These are phyloP conservation scores for Cephalophus harveyi DNA, from an alignment of 2,113 vertebrate species.

Conservation along the genomic window DNA sequence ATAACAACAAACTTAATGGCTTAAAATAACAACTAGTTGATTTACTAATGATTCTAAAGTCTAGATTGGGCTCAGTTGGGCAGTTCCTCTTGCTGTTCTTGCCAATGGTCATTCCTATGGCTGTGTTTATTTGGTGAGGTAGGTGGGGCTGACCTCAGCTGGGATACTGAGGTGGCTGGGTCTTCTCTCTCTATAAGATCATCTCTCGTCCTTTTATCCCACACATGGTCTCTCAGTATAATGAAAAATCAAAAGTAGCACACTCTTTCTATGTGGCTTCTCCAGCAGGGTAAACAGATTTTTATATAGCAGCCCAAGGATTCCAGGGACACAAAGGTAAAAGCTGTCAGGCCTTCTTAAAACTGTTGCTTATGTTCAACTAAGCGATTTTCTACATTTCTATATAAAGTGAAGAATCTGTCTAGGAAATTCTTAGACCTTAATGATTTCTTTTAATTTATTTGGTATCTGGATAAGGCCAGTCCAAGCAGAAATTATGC, in stretches of 20 bases:
- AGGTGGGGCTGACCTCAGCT: neutral
- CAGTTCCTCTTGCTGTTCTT: neutral
- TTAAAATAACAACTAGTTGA: neutral
- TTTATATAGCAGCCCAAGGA: neutral
- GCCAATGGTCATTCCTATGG: neutral
- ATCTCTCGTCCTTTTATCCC: neutral
- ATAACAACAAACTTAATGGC: neutral
- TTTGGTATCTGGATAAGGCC: neutral
- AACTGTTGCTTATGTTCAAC: neutral
- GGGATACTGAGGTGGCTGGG: neutral
- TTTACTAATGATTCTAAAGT: neutral
- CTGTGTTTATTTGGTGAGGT: neutral
- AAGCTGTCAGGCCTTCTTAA: neutral
- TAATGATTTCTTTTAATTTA: conserved; percentile 3
- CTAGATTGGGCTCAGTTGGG: neutral
- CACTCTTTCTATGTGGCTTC: neutral
- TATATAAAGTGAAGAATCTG: neutral
- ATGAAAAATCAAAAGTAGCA: neutral
- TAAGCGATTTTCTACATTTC: neutral
- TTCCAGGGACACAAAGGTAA: neutral
- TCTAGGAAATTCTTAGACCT: neutral
- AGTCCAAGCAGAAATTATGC: neutral
- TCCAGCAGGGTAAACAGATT: neutral
- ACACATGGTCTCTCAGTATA: neutral
- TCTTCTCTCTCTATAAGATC: neutral